Base-by-base conservation (phyloP, 2,888 invertebrate genomes). In the Minunthozetes semirufus region DNA sequence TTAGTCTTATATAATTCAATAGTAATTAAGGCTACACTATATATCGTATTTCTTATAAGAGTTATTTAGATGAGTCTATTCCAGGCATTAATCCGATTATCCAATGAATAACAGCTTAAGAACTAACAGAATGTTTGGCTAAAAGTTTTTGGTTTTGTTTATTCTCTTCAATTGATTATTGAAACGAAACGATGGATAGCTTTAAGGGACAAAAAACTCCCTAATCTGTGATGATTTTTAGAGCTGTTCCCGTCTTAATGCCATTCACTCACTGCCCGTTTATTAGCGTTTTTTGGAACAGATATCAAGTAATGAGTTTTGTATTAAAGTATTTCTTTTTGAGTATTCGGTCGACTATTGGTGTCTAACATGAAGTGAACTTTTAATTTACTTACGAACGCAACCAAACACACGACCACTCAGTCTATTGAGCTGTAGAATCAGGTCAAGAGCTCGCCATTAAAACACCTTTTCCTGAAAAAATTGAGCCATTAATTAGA, bases 71-170 rank as follows among this genome's bases (percentile, higher is more conserved):
- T 59, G 59, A 29, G 27, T 27, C 15, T 27, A 59, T 59, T 19
- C 22, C 22, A 22, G 59, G 27, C 59, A 27, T 59, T 59, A 59
- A 59, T 59, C 59, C 59, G 59, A 59, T 59, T 59, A 59, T 59
- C 13, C 13, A 59, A 59, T 59, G 59, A 59, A 59, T 59, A 27
- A 59, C 27, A 22, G 59, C 59, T 59, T 59, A 1, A 59, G 3
- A 33, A 33, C 33, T 59, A 11, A 59, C 22, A 27, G n/a, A 29
- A 59, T 11, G 19, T 22, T 56, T 22, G 9, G 56, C 56, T 15
- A 27, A 59, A 59, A 59, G 17, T 29, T 19, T 25, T 53, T 19
- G 6, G 2, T 19, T 8, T 19, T 19, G n/a, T 19, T 8, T n/a
- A n/a, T n/a, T 53, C 4, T 6, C 8, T 27, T 13, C 9, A 59